Percentiles rank a stretch among this genome's conserved stretches.
These are phyloP conservation scores for Podocnemis expansa DNA, from an alignment of 2,113 vertebrate genomes.

Conservation along the genomic window DNA sequence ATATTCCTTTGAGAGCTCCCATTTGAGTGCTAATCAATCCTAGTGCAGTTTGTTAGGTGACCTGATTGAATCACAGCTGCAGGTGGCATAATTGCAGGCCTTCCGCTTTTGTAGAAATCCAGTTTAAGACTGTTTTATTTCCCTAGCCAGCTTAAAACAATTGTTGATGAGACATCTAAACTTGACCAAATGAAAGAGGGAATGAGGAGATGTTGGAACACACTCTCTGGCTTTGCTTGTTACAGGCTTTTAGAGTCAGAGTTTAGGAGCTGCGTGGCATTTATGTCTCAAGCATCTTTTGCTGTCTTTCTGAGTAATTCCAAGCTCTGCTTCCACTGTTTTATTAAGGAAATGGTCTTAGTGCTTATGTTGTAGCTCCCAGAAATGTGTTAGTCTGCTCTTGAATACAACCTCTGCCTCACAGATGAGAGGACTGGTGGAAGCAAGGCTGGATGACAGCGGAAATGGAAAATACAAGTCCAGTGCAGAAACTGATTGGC, in stretches of 20 bases:
- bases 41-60: background rate
- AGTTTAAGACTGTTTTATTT: background rate
- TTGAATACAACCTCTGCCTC: background rate
- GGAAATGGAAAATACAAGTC: background rate
- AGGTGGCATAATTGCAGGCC: background rate
- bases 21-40: background rate
- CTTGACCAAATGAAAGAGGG: background rate
- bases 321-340: background rate
- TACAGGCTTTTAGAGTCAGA: background rate
- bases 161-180: background rate
- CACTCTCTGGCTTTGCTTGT: background rate
- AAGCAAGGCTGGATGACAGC: accelerated
- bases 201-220: background rate
- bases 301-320: background rate
- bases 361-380: background rate
- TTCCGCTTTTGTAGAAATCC: background rate
- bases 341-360: background rate
- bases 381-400: background rate
- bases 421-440: background rate
- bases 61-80: background rate
- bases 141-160: background rate
- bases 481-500: background rate
- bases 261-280: background rate
- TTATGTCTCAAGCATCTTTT: background rate
- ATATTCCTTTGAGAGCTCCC: background rate